phyloP scores from a whole-genome alignment of 2,888 invertebrate species.

The Leptinotarsa haldemani region DNA sequence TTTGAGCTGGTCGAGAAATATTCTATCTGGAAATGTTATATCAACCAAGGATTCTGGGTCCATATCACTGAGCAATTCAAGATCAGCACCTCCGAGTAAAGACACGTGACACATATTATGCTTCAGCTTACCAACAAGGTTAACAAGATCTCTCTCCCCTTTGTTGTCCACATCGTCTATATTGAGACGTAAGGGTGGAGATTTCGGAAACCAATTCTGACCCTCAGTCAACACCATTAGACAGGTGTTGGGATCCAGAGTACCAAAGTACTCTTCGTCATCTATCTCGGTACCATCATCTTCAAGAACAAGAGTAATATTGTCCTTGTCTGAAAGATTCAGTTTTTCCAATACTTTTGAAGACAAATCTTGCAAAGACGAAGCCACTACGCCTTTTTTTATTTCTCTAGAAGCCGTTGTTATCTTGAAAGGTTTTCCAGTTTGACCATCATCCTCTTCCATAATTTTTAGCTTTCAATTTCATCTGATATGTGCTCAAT shows the following conservation, averaged over 20 bases:
- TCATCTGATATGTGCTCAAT: conserved; percentile 33
- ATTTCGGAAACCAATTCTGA: conserved; percentile 79
- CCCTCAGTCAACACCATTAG: conserved; percentile 81
- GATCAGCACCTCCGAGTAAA: conserved; percentile 83
- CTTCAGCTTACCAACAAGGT: conserved; percentile 80
- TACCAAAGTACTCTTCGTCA: conserved; percentile 94
- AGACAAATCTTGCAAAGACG: conserved; percentile 81
- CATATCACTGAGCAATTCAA: conserved; percentile 89
- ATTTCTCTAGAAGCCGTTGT: conserved; percentile 83
- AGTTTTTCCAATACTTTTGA: conserved; percentile 82
- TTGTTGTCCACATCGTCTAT: conserved; percentile 54
- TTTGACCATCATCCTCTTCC: conserved; percentile 68
- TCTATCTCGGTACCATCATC: conserved; percentile 95
- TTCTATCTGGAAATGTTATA: conserved; percentile 78
- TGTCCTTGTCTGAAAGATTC: conserved; percentile 71
- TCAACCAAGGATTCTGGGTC: conserved; percentile 89
- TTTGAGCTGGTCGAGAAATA: conserved; percentile 83
- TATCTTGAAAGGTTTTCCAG: conserved; percentile 80
- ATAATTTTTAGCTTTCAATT: conserved; percentile 59
- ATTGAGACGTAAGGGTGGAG: conserved; percentile 74
- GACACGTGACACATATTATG: conserved; percentile 88
- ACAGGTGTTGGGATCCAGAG: conserved; percentile 87
- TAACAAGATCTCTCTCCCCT: conserved; percentile 75
- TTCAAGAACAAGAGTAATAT: conserved; percentile 86
- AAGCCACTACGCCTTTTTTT: conserved; percentile 85